A percentile compares a stretch with the other conserved stretches of the same genome.
Conservation (phyloP, 2,113 vertebrate species). For the Monarcha castaneiventris region DNA sequence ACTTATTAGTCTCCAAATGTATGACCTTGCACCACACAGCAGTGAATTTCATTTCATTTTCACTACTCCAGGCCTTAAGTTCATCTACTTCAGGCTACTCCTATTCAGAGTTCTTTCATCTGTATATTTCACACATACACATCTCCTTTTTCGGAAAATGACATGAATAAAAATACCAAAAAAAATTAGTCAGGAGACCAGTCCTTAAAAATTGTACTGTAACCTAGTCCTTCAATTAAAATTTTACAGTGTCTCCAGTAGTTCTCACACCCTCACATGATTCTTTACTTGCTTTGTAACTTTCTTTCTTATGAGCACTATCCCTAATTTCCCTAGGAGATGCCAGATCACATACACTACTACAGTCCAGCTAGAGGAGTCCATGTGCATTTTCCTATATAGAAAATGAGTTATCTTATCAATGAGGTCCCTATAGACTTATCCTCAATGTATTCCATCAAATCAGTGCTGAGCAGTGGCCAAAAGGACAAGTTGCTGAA, state of each 20-base stretch:
- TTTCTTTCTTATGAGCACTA: background rate
- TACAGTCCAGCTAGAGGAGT: background rate
- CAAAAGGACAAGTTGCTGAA: slow-evolving; percentile 34
- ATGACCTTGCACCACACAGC: background rate
- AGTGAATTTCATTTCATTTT: background rate
- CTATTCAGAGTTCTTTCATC: background rate
- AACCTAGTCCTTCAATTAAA: background rate
- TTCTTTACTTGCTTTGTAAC: background rate
- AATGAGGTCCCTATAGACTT: background rate
- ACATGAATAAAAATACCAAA: background rate
- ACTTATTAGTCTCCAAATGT: background rate
- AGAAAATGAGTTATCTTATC: slow-evolving; percentile 46
- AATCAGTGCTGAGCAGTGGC: slow-evolving; percentile 34
- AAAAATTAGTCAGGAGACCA: background rate
- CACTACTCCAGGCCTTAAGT: background rate
- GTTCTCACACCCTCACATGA: background rate
- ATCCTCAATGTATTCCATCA: slow-evolving; percentile 21
- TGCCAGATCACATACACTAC: slow-evolving; percentile 38
- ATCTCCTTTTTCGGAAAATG: background rate
- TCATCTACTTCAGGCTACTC: background rate
- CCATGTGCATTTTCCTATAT: slow-evolving; percentile 7
- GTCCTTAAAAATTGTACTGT: background rate
- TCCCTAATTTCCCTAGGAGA: slow-evolving; percentile 11
- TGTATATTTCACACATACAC: background rate
- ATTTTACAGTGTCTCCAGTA: background rate